Evolutionary conservation across 64 coral and sea anemone species (phyloP), one percentile per base, ranked within the genome.

Genomic region (Stichodactyla mertensii): DNA sequence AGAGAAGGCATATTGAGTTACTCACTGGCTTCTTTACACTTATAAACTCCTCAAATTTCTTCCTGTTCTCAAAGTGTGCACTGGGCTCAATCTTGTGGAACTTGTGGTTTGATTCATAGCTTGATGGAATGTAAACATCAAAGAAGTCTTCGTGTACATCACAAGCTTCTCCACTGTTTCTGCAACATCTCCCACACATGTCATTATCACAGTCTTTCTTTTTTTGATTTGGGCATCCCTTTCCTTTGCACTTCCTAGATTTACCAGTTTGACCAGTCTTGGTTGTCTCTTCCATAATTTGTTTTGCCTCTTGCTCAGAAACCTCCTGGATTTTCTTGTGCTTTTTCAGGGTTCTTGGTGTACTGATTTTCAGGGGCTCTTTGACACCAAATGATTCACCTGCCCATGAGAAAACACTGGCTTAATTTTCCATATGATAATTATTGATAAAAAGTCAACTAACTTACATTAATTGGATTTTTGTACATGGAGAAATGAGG

Each of bases 371-470:
- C 20, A 90, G 36, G 15, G 92, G 87, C 24, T 95, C 93, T 51
- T 93, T 95, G 16, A 99, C 91, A 16, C 90, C 93, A n/a, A 99
- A 92, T 18, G 88, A 89, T 80, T 99, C 93, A 99, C 97, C 97
- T 99, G n/a, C 13, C 31, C 20, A 9, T 6, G 53, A 14, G 71
- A 74, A 31, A 31, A 31, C 7, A 8, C 23, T 51, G 10, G 20
- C 16, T 80, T 27, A 54, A 51, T 28, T 45, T 45, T 45, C 36
- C 36, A 45, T 45, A 45, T 45, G 36, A 45, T 45, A 45, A 45
- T 45, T 45, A 45, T 45, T 2, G 1, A 45, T 45, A 45, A 45
- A 45, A 45, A 45, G 36, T 45, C 36, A 45, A 45, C 36, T 45
- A 45, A 45, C 36, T 45, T 45, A 45, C 36, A 45, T 45, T n/a